Percentiles rank a stretch among this genome's conserved stretches.
Evolutionary conservation across 2,113 vertebrate genomes (phyloP).

Genomic region (Salvelinus fontinalis): DNA sequence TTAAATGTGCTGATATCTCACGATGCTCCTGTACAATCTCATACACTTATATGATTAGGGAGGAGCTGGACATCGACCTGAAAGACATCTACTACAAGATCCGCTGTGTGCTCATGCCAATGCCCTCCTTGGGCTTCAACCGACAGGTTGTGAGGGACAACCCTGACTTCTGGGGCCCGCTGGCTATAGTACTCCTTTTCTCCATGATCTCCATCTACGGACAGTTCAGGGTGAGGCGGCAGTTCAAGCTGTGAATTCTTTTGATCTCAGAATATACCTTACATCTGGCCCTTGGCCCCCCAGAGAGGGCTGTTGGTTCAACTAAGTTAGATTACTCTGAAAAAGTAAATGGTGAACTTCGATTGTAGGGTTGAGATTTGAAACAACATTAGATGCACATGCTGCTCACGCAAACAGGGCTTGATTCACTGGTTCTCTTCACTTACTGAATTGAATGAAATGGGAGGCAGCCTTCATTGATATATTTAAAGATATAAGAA

Average conservation of each 20-base stretch:
- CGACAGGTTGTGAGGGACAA: constrained; percentile 98
- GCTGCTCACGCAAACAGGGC: too few relatives aligned
- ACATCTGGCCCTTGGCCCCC: too few relatives aligned
- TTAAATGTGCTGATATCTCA: background rate
- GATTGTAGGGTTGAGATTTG: background rate
- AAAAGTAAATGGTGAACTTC: background rate
- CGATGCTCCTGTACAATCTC: background rate
- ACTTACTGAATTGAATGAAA: too few relatives aligned
- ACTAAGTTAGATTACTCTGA: too few relatives aligned
- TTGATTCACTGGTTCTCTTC: too few relatives aligned
- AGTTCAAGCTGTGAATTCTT: background rate
- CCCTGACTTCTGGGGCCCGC: constrained; percentile 97
- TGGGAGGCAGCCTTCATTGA: too few relatives aligned
- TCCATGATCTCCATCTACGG: constrained; percentile 99
- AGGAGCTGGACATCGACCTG: constrained; percentile 95
- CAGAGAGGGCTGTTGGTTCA: too few relatives aligned
- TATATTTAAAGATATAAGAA: too few relatives aligned
- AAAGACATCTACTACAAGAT: constrained; percentile 99
- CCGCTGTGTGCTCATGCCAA: constrained; percentile 96
- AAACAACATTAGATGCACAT: background rate
- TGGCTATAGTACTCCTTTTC: constrained; percentile 95
- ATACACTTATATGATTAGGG: constrained; percentile 68
- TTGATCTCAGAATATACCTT: background rate
- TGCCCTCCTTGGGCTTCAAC: constrained; percentile 97
- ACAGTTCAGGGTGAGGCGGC: constrained; percentile 89